Base-by-base conservation (phyloP, 2,888 invertebrate species). In the Polyploca ridens region DNA sequence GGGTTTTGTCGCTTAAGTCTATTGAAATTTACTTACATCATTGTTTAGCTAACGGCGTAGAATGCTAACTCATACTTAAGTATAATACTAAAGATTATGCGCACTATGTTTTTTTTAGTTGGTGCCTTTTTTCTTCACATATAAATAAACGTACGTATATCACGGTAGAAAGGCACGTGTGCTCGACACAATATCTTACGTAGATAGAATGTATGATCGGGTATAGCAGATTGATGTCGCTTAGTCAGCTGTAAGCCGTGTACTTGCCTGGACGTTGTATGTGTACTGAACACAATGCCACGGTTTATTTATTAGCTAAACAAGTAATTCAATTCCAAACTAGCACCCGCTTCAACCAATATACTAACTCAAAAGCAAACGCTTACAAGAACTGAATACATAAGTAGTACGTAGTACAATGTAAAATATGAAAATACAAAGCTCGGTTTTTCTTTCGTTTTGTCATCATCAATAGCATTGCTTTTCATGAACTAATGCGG, bases 141-240 rank as follows among this genome's bases (percentile, higher is more conserved):
- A n/a, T n/a, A 10, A 19, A 54, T 19, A 54, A 54, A 49, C 7
- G 14, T 16, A 14, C 7, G 16, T 19, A n/a, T 54, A 16, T 49
- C 49, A 49, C n/a, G 54, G 19, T 16, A 19, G 54, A 16, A 10
- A 10, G 16, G 49, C 49, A 49, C 16, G 7, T 16, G 16, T 49
- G 6, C 49, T 16, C 16, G 3, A 7, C 54, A 19, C 54, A 19
- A 54, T 54, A 54, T 19, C 16, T 54, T n/a, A 8, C n/a, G 7
- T 73, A 66, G 64, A 68, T 73, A 70, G 74, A 75, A 77, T 73
- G 70, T 78, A 77, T 71, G 67, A 71, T 68, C 66, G 71, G 72
- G 74, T 73, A 76, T 73, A 67, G 74, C 66, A 79, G 78, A 83
- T 83, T 77, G 79, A 82, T 80, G 78, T 69, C 65, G 66, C 65